phyloP scores from a whole-genome alignment of 2,113 vertebrate genomes.

The Cariama cristata region DNA sequence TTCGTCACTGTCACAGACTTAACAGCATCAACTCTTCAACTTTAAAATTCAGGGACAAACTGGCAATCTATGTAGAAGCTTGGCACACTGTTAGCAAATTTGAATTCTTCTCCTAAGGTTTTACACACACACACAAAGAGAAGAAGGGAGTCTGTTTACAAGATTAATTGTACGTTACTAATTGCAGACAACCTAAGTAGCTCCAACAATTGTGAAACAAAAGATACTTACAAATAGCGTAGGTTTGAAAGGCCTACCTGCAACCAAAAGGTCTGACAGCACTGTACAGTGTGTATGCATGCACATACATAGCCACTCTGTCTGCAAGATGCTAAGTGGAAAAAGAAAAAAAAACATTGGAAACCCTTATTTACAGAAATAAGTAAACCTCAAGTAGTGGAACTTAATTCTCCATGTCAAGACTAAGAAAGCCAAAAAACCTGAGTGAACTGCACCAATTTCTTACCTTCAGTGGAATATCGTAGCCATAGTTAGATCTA shows the following conservation, averaged over 20 bases:
- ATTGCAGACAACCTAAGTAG: not conserved
- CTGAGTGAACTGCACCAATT: fast-evolving
- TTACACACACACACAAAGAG: not conserved
- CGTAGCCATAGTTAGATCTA: slow-evolving; percentile 94
- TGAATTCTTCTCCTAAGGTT: not conserved
- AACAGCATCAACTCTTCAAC: not conserved
- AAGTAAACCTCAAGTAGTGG: not conserved
- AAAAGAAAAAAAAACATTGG: not conserved
- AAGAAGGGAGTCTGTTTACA: not conserved
- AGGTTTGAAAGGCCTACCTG: slow-evolving; percentile 79
- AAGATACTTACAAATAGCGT: not conserved
- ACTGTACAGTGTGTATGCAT: slow-evolving; percentile 97
- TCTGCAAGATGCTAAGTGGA: slow-evolving; percentile 90
- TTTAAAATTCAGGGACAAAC: not conserved
- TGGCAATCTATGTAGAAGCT: not conserved
- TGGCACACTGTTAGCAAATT: not conserved
- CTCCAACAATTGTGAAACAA: not conserved
- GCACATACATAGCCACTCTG: slow-evolving; percentile 98
- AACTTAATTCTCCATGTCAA: fast-evolving
- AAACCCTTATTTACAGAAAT: not conserved
- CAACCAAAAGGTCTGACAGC: slow-evolving; percentile 98
- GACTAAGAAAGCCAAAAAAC: not conserved
- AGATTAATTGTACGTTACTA: not conserved
- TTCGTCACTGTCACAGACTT: not conserved
- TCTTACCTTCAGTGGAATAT: slow-evolving; percentile 94